phyloP scores from a whole-genome alignment of 2,113 vertebrate genomes.

The Oncorhynchus keta region DNA sequence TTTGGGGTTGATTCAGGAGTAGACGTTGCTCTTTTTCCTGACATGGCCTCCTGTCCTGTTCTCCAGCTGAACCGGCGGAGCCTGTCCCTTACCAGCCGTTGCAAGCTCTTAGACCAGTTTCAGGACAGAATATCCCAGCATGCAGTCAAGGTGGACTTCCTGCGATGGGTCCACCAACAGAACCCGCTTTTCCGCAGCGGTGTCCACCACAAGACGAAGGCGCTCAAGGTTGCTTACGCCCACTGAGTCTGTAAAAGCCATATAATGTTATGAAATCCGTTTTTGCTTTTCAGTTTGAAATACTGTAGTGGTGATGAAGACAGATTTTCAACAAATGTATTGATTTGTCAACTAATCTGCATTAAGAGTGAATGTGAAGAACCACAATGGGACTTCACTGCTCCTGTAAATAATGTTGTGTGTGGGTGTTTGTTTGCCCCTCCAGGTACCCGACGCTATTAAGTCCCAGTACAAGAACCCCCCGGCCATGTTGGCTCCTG shows the following conservation, averaged over 20 bases:
- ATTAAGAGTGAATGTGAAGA: no score
- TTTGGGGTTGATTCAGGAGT: no score
- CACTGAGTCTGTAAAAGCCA: neutral
- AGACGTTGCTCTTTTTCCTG: neutral
- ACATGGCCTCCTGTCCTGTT: slow-evolving; percentile 23
- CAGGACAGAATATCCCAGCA: slow-evolving; percentile 97
- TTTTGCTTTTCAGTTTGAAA: no score
- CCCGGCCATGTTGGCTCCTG: slow-evolving; percentile 82
- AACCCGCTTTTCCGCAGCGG: slow-evolving; percentile 85
- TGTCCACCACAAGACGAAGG: slow-evolving; percentile 81
- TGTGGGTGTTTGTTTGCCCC: no score
- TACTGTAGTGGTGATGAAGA: no score
- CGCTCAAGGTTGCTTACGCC: slow-evolving; percentile 85
- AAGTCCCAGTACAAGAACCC: slow-evolving; percentile 95
- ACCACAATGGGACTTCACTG: no score
- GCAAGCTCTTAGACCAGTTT: slow-evolving; percentile 97
- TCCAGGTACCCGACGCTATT: slow-evolving; percentile 94
- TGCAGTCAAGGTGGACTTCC: slow-evolving; percentile 93
- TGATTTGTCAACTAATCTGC: no score
- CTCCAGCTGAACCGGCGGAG: slow-evolving; percentile 92
- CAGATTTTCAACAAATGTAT: no score
- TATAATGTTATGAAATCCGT: no score
- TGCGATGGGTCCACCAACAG: slow-evolving; percentile 90
- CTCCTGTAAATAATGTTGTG: no score
- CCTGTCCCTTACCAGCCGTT: slow-evolving; percentile 92